Percentiles rank a stretch among this genome's conserved stretches.
Conservation (phyloP, 2,888 invertebrate species). For the Halictus ligatus region DNA sequence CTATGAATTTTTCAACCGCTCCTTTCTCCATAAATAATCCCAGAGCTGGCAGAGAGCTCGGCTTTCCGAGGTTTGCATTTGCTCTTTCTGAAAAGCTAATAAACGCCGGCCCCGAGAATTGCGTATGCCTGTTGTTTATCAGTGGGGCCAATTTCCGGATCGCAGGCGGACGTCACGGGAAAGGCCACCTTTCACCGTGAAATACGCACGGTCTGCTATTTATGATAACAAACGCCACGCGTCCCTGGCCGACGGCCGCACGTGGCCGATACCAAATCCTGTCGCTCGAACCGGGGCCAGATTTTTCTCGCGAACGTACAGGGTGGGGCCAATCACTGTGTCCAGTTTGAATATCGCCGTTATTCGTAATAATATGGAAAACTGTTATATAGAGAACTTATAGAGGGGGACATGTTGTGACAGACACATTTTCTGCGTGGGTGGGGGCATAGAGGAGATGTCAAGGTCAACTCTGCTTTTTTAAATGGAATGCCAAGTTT, state of each 20-base stretch:
- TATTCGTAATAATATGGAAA: too few relatives aligned
- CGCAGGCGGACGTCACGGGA: slow-evolving; percentile 49
- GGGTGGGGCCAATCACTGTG: too few relatives aligned
- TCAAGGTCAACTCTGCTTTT: too few relatives aligned
- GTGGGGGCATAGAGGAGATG: too few relatives aligned
- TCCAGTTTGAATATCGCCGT: too few relatives aligned
- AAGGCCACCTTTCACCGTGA: slow-evolving; percentile 33
- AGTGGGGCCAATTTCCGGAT: slow-evolving; percentile 66
- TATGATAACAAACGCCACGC: slow-evolving; percentile 47
- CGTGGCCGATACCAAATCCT: slow-evolving; percentile 8
- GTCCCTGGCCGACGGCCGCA: neutral
- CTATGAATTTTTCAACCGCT: slow-evolving; percentile 66
- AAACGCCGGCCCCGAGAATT: slow-evolving; percentile 40
- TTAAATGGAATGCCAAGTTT: too few relatives aligned
- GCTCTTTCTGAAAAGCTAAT: slow-evolving; percentile 32
- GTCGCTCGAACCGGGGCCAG: neutral
- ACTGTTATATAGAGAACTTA: too few relatives aligned
- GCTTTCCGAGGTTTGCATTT: slow-evolving; percentile 23
- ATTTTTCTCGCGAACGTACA: slow-evolving; percentile 30
- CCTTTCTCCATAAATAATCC: slow-evolving; percentile 63
- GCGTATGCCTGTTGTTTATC: slow-evolving; percentile 59
- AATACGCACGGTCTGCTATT: slow-evolving; percentile 39
- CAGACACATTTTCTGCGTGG: too few relatives aligned
- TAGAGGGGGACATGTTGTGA: too few relatives aligned
- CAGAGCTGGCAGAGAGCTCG: slow-evolving; percentile 11